phyloP scores from a whole-genome alignment of 2,888 invertebrate species.

The Crematogaster levior region DNA sequence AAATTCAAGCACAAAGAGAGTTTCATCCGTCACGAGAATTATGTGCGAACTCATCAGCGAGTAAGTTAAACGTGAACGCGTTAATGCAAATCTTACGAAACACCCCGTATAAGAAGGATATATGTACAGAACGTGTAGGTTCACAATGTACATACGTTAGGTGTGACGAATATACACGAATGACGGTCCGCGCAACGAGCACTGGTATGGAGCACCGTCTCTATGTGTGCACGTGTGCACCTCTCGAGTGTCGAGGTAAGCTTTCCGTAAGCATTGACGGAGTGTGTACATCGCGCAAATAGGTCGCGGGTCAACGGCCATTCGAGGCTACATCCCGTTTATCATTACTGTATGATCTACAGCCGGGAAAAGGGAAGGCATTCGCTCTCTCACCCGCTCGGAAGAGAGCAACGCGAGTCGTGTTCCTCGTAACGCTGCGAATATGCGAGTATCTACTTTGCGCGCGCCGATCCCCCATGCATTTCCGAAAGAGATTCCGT shows the following conservation, averaged over 20 bases:
- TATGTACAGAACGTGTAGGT: conserved; percentile 37
- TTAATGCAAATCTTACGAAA: conserved; percentile 36
- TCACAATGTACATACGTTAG: conserved; percentile 49
- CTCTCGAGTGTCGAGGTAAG: conserved; percentile 44
- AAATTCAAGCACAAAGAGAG: neutral
- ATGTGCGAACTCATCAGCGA: neutral
- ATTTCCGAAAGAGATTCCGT: conserved; percentile 8
- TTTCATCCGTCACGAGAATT: neutral
- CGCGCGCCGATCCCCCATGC: neutral
- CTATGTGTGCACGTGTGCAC: neutral
- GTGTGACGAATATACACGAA: conserved; percentile 54
- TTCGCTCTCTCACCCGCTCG: conserved; percentile 36
- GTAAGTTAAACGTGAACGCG: neutral
- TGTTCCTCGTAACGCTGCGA: conserved; percentile 62
- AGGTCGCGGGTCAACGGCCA: conserved; percentile 72
- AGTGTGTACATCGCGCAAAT: conserved; percentile 59
- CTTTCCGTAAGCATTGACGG: conserved; percentile 63
- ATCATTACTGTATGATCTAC: conserved; percentile 70
- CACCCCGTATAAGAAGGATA: conserved; percentile 31
- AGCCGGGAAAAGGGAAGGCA: conserved; percentile 51
- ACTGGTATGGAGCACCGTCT: conserved; percentile 9
- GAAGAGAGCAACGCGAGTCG: conserved; percentile 63
- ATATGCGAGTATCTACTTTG: conserved; percentile 29
- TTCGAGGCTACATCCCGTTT: conserved; percentile 70
- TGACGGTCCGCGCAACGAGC: conserved; percentile 41